Evolutionary conservation across 2,797 vertebrate species (phyloP).

Genomic region (Sandelia bainsii): DNA sequence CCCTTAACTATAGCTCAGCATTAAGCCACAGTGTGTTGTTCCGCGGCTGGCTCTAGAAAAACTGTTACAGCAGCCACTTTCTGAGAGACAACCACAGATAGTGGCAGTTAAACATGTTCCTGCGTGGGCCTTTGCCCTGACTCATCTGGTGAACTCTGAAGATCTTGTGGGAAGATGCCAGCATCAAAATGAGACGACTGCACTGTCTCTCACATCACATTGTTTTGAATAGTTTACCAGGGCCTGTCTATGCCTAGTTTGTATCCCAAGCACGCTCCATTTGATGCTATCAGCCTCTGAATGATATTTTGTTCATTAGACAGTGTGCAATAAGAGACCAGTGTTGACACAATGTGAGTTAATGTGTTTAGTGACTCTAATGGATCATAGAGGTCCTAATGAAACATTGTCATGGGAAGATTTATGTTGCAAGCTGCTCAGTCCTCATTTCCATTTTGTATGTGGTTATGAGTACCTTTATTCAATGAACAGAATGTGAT

Average conservation of each 20-base stretch:
- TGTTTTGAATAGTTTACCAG: slow-evolving; percentile 55
- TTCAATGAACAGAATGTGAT: slow-evolving; percentile 59
- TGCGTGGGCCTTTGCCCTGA: slow-evolving; percentile 62
- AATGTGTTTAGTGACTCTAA: slow-evolving; percentile 85
- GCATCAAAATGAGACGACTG: slow-evolving; percentile 41
- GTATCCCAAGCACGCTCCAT: slow-evolving; percentile 68
- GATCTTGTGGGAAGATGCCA: slow-evolving; percentile 57
- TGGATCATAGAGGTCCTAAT: slow-evolving; percentile 82
- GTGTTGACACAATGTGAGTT: slow-evolving; percentile 81
- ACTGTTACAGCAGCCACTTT: slow-evolving; percentile 38
- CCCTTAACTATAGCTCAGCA: slow-evolving; percentile 29
- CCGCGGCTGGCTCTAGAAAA: slow-evolving; percentile 13
- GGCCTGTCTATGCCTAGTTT: slow-evolving; percentile 34
- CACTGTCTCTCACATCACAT: slow-evolving; percentile 39
- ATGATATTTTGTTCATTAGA: slow-evolving; percentile 82
- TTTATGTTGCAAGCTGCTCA: slow-evolving; percentile 77
- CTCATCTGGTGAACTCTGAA: slow-evolving; percentile 71
- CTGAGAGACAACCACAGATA: slow-evolving; percentile 65
- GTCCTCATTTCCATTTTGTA: slow-evolving; percentile 76
- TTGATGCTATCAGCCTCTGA: slow-evolving; percentile 78
- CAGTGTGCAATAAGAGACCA: slow-evolving; percentile 69
- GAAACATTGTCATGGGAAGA: slow-evolving; percentile 81
- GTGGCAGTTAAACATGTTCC: slow-evolving; percentile 72
- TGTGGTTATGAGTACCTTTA: slow-evolving; percentile 63
- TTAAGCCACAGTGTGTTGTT: slow-evolving; percentile 10